phyloP scores from a whole-genome alignment of 2,888 invertebrate genomes.

The Chouioia cunea region DNA sequence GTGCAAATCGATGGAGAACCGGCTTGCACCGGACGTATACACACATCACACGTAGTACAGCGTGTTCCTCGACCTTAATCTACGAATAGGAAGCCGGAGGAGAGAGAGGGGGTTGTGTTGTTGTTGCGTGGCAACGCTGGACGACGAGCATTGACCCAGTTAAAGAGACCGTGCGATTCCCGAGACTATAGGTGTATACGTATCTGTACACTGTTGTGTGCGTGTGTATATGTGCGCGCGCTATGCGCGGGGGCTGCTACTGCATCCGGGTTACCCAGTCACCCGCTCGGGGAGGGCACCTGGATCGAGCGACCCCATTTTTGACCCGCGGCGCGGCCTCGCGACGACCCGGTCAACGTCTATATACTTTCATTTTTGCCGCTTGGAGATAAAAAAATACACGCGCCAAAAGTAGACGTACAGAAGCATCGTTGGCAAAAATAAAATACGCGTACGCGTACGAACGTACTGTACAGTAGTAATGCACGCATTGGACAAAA shows the following conservation, averaged over 20 bases:
- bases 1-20: slow-evolving; percentile 14
- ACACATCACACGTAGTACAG: background rate
- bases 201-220: no score
- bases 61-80: slow-evolving; percentile 40
- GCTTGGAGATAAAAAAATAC: no score
- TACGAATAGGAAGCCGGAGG: background rate
- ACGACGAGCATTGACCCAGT: slow-evolving; percentile 62
- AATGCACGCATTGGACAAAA: slow-evolving; percentile 11
- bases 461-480: no score
- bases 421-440: no score
- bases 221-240: slow-evolving; percentile 2
- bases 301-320: slow-evolving; percentile 67
- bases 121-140: no score
- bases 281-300: slow-evolving; percentile 55
- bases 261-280: slow-evolving; percentile 60
- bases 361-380: slow-evolving; percentile 48
- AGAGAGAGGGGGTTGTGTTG: no score
- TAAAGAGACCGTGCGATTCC: slow-evolving; percentile 36
- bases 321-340: slow-evolving; percentile 31
- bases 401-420: no score
- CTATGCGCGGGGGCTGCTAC: slow-evolving; percentile 32
- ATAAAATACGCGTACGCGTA: no score
- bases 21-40: background rate
- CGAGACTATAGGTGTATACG: no score
- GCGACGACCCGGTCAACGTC: slow-evolving; percentile 33